Evolutionary conservation across 2,113 vertebrate genomes (phyloP).

Genomic region (Myodes glareolus): DNA sequence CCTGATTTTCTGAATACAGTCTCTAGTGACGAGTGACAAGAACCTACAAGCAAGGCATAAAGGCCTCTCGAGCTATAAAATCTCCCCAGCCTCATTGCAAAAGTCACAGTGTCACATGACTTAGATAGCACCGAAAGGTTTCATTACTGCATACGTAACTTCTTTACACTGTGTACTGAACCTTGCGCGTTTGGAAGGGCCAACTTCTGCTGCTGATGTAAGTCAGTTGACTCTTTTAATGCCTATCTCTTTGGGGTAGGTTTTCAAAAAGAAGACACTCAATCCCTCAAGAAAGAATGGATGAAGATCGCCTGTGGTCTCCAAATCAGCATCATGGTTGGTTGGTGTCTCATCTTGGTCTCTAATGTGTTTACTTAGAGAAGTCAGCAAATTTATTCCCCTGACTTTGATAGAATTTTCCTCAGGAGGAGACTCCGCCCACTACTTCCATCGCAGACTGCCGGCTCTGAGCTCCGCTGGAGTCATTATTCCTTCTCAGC

Average conservation of each 20-base stretch:
- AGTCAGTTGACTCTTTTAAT: background rate
- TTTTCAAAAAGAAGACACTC: background rate
- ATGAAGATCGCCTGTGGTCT: background rate
- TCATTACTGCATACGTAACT: background rate
- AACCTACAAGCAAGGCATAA: background rate
- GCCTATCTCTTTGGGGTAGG: background rate
- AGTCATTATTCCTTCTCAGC: background rate
- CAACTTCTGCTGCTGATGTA: background rate
- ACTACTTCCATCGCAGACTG: background rate
- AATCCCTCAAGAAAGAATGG: background rate
- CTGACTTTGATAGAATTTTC: background rate
- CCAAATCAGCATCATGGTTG: background rate
- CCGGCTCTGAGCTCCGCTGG: background rate
- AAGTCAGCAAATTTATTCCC: background rate
- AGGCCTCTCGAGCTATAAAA: background rate
- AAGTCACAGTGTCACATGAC: too few species aligned
- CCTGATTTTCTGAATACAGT: background rate
- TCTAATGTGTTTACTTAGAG: background rate
- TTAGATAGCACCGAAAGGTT: rapidly evolving
- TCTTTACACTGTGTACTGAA: background rate
- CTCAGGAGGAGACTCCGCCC: background rate
- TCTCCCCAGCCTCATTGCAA: background rate
- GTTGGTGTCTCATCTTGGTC: background rate
- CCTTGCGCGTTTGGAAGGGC: background rate
- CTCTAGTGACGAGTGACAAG: background rate